Base-by-base conservation (phyloP, 2,888 invertebrate genomes). In the Drosophila ezoana region DNA sequence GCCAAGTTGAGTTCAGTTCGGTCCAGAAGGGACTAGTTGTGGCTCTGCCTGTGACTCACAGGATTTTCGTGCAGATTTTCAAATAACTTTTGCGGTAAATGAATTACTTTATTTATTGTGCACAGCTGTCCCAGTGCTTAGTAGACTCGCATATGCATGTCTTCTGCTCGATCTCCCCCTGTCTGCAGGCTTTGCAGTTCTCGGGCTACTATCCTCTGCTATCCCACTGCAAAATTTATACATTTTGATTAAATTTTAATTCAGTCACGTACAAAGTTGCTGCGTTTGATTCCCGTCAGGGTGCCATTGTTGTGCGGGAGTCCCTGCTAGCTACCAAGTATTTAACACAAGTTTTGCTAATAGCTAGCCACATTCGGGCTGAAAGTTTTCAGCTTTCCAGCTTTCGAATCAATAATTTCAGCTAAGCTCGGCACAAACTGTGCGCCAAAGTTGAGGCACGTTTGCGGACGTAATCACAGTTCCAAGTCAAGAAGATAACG, bases 181-280 rank as follows among this genome's bases (percentile, higher is more conserved):
- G 16, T 20, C 40, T 45, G 59, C 43, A 41, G 66, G 57, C 59
- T 68, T 67, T 65, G 64, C 79, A 81, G 56, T 69, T 48, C 48
- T 49, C 23, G 3, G 6, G 18, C 37, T 47, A 38, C 45, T 13
- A 11, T 18, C n/a, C 43, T 8, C 32, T 48, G 49, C 65, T 49
- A 20, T 47, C 48, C 44, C 51, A 48, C 40, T 69, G 60, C 63
- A 79, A 76, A 79, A 81, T 86, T 91, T 90, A 86, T 83, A 77
- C 76, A 83, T 86, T 82, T 86, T 87, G 90, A 89, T 90, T 90
- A 88, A 86, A 89, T 77, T 90, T 87, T 80, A 77, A 81, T 81
- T 87, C 80, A 87, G 89, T 91, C 91, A 90, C 90, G 90, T 90
- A 86, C 79, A 52, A 57, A 49, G 61, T 68, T 71, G 56, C 53